Base-by-base conservation (phyloP, 2,888 invertebrate genomes). In the Ferdinandea cuprea region DNA sequence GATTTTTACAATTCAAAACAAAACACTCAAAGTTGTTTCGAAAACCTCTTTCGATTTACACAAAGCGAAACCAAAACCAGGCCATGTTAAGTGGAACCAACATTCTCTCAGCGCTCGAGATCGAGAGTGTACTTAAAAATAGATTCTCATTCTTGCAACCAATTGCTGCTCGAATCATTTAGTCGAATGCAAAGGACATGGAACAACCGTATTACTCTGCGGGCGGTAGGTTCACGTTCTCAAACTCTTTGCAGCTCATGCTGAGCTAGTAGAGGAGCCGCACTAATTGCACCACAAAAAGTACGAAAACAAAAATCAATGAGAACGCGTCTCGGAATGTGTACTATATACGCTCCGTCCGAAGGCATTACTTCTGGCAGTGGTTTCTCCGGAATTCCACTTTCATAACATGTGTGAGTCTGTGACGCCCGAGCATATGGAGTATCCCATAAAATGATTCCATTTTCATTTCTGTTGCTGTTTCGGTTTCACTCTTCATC, bases 351-450 rank as follows among this genome's bases (percentile, higher is more conserved):
- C n/a, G 28, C 35, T 25, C 17, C 4, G 56, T 83, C 63, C 68
- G 61, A 78, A 54, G 65, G 72, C 58, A 78, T 68, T 83, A 78
- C 78, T 72, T 66, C 83, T 61, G 73, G 68, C 68, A 52, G 78
- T 78, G 78, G 78, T 78, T 83, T 83, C 78, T 63, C 63, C 73
- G 78, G 78, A 83, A 78, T 78, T 78, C 68, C 68, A 78, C 68
- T 73, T 78, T 68, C 68, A 71, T 58, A 25, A 78, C 71, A 77
- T 71, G 40, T 59, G 56, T 52, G 66, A 21, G 59, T 50, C 66
- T 59, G 19, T n/a, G 61, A 37, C 44, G 46, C 37, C 30, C 3
- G 25, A 42, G 59, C 71, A 73, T 48, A 44, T 54, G 79, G 68
- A 46, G 56, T 69, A 28, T 35, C 72, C 21, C 58, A 71, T 65